Conservation (phyloP, 2,113 vertebrate species). For the Chroicocephalus ridibundus region DNA sequence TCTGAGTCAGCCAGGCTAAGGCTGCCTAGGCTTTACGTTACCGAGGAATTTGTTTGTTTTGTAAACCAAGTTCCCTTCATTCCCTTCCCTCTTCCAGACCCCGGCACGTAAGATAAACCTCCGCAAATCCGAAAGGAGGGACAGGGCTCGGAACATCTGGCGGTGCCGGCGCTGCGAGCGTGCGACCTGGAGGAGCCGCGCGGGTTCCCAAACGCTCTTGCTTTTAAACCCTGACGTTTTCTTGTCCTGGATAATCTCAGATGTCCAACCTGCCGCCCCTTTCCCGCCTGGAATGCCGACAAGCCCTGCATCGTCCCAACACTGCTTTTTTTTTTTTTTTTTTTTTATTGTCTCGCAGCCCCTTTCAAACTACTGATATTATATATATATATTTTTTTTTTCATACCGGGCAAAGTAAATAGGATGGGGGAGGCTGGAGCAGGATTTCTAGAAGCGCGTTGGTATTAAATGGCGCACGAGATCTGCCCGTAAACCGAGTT, state of each 20-base stretch:
- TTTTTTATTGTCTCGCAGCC: not conserved
- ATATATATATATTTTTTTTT: not conserved
- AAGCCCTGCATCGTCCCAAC: fast-evolving
- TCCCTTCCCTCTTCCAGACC: conserved; percentile 23
- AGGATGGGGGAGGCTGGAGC: not conserved
- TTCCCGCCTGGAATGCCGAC: not conserved
- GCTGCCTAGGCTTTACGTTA: conserved; percentile 71
- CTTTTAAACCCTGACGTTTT: not conserved
- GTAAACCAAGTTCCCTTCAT: conserved; percentile 70
- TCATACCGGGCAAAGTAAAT: not conserved
- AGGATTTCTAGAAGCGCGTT: not conserved
- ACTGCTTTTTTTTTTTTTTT: not conserved
- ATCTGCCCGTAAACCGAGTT: not conserved
- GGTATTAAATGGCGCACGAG: not conserved
- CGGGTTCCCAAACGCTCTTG: not conserved
- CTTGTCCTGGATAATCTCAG: conserved; percentile 29
- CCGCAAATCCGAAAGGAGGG: not conserved
- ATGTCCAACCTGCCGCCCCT: conserved; percentile 20
- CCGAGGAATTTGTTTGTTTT: conserved; percentile 78
- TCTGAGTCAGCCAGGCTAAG: conserved; percentile 73
- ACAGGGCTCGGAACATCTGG: conserved; percentile 25
- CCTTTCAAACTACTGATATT: not conserved
- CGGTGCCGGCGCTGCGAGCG: not conserved
- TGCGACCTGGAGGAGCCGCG: not conserved
- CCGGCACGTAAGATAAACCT: conserved; percentile 21